Conservation (phyloP, 53 echinoderm and acorn worm species). For the Hippasteria phrygiana region DNA sequence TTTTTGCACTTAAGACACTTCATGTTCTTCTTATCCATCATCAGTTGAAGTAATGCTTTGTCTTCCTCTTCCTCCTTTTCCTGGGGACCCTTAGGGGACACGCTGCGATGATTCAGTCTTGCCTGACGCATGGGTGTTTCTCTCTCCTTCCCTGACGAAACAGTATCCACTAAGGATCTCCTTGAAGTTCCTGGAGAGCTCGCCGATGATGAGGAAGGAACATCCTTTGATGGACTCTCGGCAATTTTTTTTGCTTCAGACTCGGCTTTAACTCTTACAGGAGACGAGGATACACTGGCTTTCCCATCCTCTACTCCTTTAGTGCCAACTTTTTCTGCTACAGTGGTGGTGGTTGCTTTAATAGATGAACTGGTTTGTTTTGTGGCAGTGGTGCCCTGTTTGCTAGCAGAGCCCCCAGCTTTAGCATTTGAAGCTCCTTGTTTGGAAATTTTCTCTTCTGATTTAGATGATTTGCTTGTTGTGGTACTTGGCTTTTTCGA, state of each 20-base stretch:
- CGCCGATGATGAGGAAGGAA: conserved; percentile 31
- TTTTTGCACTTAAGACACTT: conserved; percentile 91
- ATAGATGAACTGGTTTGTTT: conserved; percentile 30
- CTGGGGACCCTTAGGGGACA: conserved; percentile 71
- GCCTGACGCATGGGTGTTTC: conserved; percentile 83
- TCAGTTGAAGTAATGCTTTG: conserved; percentile 67
- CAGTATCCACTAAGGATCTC: conserved; percentile 51
- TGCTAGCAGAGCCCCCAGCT: conserved; percentile 4
- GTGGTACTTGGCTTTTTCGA: conserved; percentile 19
- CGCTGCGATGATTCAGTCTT: conserved; percentile 78
- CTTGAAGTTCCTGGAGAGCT: conserved; percentile 43
- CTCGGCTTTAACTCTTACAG: conserved; percentile 10
- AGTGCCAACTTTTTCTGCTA: conserved; percentile 22
- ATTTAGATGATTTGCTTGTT: conserved; percentile 33
- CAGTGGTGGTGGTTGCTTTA: not conserved
- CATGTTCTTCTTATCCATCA: conserved; percentile 88
- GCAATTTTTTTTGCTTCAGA: not conserved
- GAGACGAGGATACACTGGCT: conserved; percentile 26
- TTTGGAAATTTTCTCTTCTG: conserved; percentile 55
- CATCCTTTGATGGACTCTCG: conserved; percentile 41
- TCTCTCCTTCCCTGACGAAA: conserved; percentile 48
- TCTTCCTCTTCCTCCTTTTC: conserved; percentile 75
- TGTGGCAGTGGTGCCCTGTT: conserved; percentile 19
- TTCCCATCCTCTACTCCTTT: conserved; percentile 53
- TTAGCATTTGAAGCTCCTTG: conserved; percentile 26